phyloP scores from a whole-genome alignment of 92 coral and sea anemone species.

The Parazoanthus atlanticus region DNA sequence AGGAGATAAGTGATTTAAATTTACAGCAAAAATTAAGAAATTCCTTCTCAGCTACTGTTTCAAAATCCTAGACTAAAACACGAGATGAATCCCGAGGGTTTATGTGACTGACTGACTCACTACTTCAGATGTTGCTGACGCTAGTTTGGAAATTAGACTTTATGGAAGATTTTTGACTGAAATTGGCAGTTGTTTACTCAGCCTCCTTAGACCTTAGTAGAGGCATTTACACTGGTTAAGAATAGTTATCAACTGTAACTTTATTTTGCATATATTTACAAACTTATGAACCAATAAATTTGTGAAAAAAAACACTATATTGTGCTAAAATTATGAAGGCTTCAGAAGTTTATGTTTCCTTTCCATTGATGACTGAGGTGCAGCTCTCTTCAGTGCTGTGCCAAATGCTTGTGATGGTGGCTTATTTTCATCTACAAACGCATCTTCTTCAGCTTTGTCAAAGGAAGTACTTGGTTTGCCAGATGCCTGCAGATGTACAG shows the following conservation, averaged over 20 bases:
- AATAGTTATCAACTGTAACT: background rate
- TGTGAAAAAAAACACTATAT: background rate
- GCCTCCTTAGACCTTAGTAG: background rate
- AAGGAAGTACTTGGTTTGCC: slow-evolving; percentile 3
- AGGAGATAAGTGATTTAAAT: no score
- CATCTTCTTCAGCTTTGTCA: background rate
- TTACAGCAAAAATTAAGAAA: no score
- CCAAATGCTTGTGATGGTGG: background rate
- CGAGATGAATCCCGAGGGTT: background rate
- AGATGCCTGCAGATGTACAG: background rate
- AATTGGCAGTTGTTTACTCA: background rate
- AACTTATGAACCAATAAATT: no score
- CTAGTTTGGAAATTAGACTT: background rate
- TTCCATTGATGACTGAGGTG: background rate
- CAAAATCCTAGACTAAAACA: no score
- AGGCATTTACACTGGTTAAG: background rate
- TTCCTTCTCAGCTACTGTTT: background rate
- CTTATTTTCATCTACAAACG: background rate
- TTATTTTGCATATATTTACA: background rate
- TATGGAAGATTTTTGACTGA: background rate
- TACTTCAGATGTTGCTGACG: background rate
- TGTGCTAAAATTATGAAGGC: background rate
- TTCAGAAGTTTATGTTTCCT: slow-evolving; percentile 19
- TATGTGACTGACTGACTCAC: background rate
- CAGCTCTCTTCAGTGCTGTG: background rate